phyloP scores from a whole-genome alignment of 2,113 vertebrate genomes.

The Daboia siamensis region DNA sequence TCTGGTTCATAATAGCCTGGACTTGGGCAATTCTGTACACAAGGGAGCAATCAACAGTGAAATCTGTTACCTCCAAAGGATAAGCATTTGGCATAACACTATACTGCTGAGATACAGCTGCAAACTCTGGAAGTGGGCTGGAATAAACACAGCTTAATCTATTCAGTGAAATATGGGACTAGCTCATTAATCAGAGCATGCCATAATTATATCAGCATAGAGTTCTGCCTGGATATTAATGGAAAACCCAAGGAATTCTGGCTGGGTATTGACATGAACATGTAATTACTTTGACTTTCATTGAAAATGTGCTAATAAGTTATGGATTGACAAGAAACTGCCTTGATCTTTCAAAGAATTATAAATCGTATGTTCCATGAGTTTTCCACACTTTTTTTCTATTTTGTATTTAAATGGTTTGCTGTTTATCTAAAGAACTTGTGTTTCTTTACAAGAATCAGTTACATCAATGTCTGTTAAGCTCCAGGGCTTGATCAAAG shows the following conservation, averaged over 20 bases:
- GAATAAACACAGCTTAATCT: neutral
- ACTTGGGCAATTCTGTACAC: neutral
- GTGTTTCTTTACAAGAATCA: neutral
- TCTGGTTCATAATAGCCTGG: neutral
- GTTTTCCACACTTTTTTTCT: neutral
- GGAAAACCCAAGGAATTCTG: neutral
- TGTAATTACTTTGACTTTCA: neutral
- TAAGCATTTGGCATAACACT: neutral
- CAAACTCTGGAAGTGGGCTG: neutral
- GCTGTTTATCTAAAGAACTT: neutral
- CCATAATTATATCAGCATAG: neutral
- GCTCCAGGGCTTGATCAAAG: neutral
- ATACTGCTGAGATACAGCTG: neutral
- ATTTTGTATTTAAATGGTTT: neutral
- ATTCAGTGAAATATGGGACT: neutral
- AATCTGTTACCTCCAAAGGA: neutral
- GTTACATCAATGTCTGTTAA: neutral
- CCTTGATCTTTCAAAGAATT: neutral
- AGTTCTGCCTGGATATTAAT: neutral
- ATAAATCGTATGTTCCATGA: neutral
- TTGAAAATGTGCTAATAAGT: neutral
- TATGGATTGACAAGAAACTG: neutral
- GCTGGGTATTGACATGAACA: neutral
- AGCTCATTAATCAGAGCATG: neutral
- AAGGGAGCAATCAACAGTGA: neutral